phyloP scores from a whole-genome alignment of 2,113 vertebrate genomes.

The Pycnonotus jocosus region DNA sequence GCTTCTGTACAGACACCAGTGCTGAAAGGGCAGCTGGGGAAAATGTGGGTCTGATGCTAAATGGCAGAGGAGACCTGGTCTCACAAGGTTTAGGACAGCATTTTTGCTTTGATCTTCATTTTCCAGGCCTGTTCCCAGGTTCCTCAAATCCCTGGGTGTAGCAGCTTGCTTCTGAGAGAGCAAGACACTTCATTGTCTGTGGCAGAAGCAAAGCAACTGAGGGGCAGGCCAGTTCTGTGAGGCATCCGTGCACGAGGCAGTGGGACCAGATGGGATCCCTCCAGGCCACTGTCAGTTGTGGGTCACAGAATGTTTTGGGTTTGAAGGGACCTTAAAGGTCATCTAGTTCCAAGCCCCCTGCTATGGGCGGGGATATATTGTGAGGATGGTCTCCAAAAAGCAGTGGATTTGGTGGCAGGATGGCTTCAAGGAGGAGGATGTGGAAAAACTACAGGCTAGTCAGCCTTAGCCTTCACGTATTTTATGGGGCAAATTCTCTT shows the following conservation, averaged over 20 bases:
- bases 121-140: neutral
- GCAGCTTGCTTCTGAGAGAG: fast-evolving
- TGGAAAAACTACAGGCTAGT: neutral
- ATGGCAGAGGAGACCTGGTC: neutral
- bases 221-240: neutral
- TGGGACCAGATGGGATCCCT: neutral
- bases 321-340: neutral
- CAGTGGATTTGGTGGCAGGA: neutral
- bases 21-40: neutral
- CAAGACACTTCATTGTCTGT: neutral
- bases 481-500: neutral
- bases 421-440: neutral
- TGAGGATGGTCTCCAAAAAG: neutral
- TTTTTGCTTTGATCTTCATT: neutral
- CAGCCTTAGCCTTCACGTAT: neutral
- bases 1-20: neutral
- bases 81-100: fast-evolving
- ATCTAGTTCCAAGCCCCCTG: neutral
- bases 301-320: neutral
- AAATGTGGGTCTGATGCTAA: neutral
- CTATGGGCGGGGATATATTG: fast-evolving
- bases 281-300: too few species aligned
- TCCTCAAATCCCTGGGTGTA: neutral
- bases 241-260: fast-evolving
- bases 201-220: neutral